Conservation (phyloP, 1,140 invertebrate species). For the Aphaenogaster ashmeadi region DNA sequence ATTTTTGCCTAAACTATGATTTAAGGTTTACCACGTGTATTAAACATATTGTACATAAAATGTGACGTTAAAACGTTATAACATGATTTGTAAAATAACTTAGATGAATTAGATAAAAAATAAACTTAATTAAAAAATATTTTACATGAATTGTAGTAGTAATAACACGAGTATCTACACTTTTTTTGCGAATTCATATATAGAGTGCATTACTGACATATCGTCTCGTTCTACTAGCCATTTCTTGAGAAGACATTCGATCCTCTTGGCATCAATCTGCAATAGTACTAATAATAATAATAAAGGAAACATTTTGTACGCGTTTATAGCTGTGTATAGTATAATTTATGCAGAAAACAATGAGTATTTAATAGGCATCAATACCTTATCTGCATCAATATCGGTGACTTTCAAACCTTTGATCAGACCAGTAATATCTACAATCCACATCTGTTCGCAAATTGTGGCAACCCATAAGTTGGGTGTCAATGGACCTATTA, state of each 20-base stretch:
- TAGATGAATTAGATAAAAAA: too few relatives aligned
- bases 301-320: slow-evolving; percentile 23
- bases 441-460: slow-evolving; percentile 73
- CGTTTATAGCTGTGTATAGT: neutral
- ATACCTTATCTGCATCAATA: slow-evolving; percentile 63
- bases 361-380: neutral
- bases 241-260: slow-evolving; percentile 71
- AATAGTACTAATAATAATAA: slow-evolving; percentile 48
- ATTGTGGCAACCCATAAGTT: slow-evolving; percentile 78
- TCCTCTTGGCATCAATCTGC: slow-evolving; percentile 70
- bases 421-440: slow-evolving; percentile 72
- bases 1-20: neutral
- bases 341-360: slow-evolving; percentile 19
- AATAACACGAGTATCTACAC: slow-evolving; percentile 3
- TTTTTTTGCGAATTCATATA: slow-evolving; percentile 59
- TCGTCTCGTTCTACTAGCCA: slow-evolving; percentile 76
- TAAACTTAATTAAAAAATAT: neutral
- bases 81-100: neutral
- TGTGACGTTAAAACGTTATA: neutral
- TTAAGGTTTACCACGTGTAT: neutral
- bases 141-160: neutral
- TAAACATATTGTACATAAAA: slow-evolving; percentile 36
- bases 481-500: slow-evolving; percentile 75
- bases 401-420: slow-evolving; percentile 68
- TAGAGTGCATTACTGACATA: slow-evolving; percentile 74